A percentile compares a stretch with the other conserved stretches of the same genome.
Conservation (phyloP, 2,888 invertebrate genomes). For the Pogonocherus hispidulus region DNA sequence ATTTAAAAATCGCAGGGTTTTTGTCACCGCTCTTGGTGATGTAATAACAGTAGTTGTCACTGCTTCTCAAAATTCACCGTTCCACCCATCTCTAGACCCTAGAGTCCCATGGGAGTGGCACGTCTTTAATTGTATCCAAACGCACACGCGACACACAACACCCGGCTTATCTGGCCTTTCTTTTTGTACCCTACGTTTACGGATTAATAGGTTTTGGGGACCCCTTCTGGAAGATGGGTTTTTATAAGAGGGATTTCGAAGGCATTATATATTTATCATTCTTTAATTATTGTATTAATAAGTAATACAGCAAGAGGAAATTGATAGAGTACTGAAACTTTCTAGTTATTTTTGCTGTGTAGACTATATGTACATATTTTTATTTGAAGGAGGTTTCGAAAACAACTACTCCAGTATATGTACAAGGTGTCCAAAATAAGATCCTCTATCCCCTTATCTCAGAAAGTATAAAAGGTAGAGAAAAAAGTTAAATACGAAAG, state of each 20-base stretch:
- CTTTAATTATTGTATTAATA: constrained; percentile 2
- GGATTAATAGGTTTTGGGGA: constrained; percentile 40
- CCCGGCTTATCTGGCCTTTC: constrained; percentile 37
- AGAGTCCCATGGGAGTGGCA: constrained; percentile 40
- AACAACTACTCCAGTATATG: too few species aligned
- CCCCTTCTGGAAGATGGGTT: constrained; percentile 10
- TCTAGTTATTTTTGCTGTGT: too few species aligned
- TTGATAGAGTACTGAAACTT: not conserved
- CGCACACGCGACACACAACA: constrained; percentile 40
- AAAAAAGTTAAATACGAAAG: too few species aligned
- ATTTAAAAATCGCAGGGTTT: too few species aligned
- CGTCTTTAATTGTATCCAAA: constrained; percentile 54
- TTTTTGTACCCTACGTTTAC: constrained; percentile 37
- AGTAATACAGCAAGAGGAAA: not conserved
- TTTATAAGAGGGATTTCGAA: not conserved
- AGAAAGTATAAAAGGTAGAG: too few species aligned
- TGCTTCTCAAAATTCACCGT: too few species aligned
- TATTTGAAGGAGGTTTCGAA: too few species aligned
- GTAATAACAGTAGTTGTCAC: too few species aligned
- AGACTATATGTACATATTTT: too few species aligned
- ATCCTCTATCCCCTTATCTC: too few species aligned
- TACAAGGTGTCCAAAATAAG: too few species aligned
- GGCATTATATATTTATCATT: not conserved
- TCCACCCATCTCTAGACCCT: constrained; percentile 26
- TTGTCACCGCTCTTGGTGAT: too few species aligned